Base-by-base conservation (phyloP, 2,797 vertebrate genomes). In the Alfaro cultratus region DNA sequence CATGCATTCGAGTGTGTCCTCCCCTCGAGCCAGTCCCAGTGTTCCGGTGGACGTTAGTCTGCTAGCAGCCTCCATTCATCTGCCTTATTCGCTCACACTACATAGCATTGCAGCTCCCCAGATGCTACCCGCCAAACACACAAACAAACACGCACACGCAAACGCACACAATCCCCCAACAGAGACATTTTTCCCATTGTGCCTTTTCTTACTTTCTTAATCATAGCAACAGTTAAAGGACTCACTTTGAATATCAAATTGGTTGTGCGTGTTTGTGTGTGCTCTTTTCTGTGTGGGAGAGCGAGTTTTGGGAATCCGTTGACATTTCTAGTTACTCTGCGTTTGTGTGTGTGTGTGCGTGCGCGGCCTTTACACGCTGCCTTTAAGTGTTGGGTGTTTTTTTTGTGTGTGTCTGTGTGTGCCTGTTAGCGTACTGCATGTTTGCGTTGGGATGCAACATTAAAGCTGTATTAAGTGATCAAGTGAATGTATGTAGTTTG, bases 51-150 rank as follows among this genome's bases (percentile, higher is more conserved):
- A 92, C 76, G 49, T 88, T 89, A 84, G 87, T 84, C 86, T 86
- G 96, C 96, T 97, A 96, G 95, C 95, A 96, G 94, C 94, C 93
- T 95, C 95, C 94, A 97, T 98, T 97, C 97, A 97, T 97, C 96
- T 96, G 94, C 95, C 95, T 97, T 97, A 96, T 97, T 96, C 96
- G 96, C 95, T 96, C 94, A 80, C 75, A 92, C 96, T 96, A 97
- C 96, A 97, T 95, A 95, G 96, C 93, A 96, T 93, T 94, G 82
- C 92, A 96, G 93, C 94, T 96, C 94, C 94, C 94, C 90, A 94
- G 95, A 95, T 96, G 92, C 92, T 87, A 70, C 78, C 76, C 71
- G 60, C 70, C 68, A 67, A 45, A 77, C 72, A 62, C 53, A 39
- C 64, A 82, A n/a, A 31, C 10, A 78, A 4, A 67, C 23, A 12